A percentile compares a stretch with the other conserved stretches of the same genome.
Evolutionary conservation across 2,113 vertebrate genomes (phyloP).

Genomic region (Megaceryle torquata): DNA sequence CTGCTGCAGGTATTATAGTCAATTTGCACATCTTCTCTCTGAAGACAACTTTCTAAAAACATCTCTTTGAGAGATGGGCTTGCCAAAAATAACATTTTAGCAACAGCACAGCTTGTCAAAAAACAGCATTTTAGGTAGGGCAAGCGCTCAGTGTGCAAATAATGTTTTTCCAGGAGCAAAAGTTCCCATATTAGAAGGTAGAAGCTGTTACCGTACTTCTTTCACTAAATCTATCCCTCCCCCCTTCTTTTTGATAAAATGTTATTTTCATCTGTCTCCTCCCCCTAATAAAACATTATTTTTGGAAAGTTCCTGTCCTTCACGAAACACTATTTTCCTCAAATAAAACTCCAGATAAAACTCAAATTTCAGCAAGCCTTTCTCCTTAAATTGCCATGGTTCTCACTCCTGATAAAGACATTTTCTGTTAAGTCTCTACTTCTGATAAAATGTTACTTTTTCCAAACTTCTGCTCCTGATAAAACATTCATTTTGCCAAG

Average conservation of each 20-base stretch:
- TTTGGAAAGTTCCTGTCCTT: slow-evolving; percentile 47
- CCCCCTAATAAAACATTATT: slow-evolving; percentile 49
- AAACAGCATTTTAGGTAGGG: slow-evolving; percentile 52
- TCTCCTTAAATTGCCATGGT: slow-evolving; percentile 9
- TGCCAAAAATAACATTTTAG: slow-evolving; percentile 76
- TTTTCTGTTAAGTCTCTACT: slow-evolving; percentile 47
- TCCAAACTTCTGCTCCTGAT: slow-evolving; percentile 39
- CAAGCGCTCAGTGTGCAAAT: slow-evolving; percentile 54
- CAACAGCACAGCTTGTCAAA: slow-evolving; percentile 71
- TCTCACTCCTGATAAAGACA: slow-evolving; percentile 35
- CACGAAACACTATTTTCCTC: slow-evolving; percentile 32
- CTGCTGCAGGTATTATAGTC: slow-evolving; percentile 64
- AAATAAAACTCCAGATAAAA: slow-evolving; percentile 38
- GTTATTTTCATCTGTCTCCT: slow-evolving; percentile 34
- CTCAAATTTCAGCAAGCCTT: slow-evolving; percentile 39
- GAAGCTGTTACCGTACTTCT: slow-evolving; percentile 57
- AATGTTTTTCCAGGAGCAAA: slow-evolving; percentile 63
- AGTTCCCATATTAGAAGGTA: slow-evolving; percentile 32
- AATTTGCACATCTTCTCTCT: slow-evolving; percentile 69
- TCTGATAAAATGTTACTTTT: slow-evolving; percentile 58
- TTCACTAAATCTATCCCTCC: slow-evolving; percentile 36
- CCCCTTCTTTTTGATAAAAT: slow-evolving; percentile 36
- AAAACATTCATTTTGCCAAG: slow-evolving; percentile 62
- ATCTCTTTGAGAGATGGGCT: neutral
- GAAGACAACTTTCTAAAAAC: slow-evolving; percentile 45